These are phyloP conservation scores for Heliocidaris erythrogramma DNA, from an alignment of 35 echinoderm and acorn worm species.

Conservation along the genomic window DNA sequence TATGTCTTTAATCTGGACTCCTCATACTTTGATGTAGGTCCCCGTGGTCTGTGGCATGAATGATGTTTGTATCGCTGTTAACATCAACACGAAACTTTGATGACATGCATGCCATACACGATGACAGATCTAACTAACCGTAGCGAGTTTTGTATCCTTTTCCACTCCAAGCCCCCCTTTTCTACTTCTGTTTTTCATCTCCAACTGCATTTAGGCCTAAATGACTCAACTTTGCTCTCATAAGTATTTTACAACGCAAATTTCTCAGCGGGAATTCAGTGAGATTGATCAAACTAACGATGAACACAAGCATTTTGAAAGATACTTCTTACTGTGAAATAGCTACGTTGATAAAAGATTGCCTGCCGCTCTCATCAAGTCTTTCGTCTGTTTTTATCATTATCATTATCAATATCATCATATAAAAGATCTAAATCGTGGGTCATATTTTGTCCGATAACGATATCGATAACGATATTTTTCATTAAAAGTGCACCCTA, in stretches of 20 bases:
- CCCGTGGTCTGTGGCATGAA: neutral
- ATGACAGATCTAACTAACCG: constrained; percentile 16
- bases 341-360: too few species aligned
- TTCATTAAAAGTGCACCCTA: too few species aligned
- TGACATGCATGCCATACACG: constrained; percentile 7
- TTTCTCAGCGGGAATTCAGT: too few species aligned
- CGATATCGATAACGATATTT: too few species aligned
- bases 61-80: neutral
- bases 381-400: neutral
- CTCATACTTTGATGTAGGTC: neutral
- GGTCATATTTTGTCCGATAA: too few species aligned
- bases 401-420: too few species aligned
- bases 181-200: neutral
- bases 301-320: too few species aligned
- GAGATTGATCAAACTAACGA: too few species aligned
- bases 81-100: neutral
- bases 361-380: too few species aligned
- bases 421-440: too few species aligned
- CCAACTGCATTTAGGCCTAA: neutral
- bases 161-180: neutral
- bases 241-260: neutral
- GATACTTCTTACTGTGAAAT: too few species aligned
- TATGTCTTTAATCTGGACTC: neutral
- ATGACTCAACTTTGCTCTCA: neutral
- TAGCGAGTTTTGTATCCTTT: constrained; percentile 8